phyloP scores from a whole-genome alignment of 2,888 invertebrate species.

The Uloborus plumipes region DNA sequence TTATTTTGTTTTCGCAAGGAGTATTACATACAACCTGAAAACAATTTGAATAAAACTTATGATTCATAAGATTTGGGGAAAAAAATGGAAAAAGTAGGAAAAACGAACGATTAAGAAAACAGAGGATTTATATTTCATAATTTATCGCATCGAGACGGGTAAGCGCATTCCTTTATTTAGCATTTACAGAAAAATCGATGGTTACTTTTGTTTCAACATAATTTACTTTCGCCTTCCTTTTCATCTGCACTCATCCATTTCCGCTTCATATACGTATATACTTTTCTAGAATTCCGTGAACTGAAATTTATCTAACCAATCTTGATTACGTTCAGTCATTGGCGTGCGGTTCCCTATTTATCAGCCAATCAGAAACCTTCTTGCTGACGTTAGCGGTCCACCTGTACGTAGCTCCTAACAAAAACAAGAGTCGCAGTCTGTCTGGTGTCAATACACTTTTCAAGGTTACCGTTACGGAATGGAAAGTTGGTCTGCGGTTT shows the following conservation, averaged over 20 bases:
- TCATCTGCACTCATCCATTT: constrained; percentile 21
- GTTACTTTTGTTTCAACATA: constrained; percentile 2
- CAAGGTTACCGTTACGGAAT: constrained; percentile 64
- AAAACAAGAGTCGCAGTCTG: constrained; percentile 49
- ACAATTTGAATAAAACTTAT: too few relatives aligned
- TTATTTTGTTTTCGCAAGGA: too few relatives aligned
- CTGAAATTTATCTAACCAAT: constrained; percentile 55
- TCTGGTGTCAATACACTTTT: constrained; percentile 65
- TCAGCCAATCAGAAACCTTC: constrained; percentile 55
- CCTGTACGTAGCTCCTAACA: constrained; percentile 61
- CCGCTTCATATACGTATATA: constrained; percentile 26
- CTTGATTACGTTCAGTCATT: constrained; percentile 58
- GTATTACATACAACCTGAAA: too few relatives aligned
- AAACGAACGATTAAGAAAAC: too few relatives aligned
- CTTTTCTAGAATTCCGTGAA: constrained; percentile 32
- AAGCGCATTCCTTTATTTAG: neutral
- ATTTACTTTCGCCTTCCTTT: constrained; percentile 11
- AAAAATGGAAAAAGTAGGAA: too few relatives aligned
- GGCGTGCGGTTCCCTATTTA: constrained; percentile 56
- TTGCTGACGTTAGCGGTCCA: constrained; percentile 59
- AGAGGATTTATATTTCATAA: too few relatives aligned
- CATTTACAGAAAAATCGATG: too few relatives aligned
- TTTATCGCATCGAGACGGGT: too few relatives aligned
- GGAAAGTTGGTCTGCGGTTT: neutral
- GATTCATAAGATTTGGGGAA: too few relatives aligned